Evolutionary conservation across 2,113 vertebrate genomes (phyloP).

Genomic region (Raphicerus campestris): DNA sequence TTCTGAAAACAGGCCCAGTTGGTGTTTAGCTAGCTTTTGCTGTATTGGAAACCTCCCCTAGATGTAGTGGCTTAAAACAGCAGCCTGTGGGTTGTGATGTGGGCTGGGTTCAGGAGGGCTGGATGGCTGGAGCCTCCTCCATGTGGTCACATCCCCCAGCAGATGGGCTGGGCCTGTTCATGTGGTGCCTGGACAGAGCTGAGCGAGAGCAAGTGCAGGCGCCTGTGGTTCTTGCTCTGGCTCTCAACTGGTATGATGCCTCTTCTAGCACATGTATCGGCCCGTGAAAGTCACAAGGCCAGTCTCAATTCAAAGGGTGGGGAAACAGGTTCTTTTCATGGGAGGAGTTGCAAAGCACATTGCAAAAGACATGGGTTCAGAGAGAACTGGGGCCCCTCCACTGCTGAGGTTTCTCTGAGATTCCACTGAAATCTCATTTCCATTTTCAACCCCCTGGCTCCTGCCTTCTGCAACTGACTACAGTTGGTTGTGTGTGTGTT

Average conservation of each 20-base stretch:
- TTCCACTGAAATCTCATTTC: neutral
- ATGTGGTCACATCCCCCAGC: neutral
- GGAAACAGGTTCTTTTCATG: neutral
- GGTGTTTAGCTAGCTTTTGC: neutral
- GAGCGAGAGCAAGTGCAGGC: neutral
- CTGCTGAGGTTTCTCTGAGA: neutral
- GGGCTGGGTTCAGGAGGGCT: neutral
- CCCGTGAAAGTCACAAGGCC: neutral
- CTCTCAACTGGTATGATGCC: neutral
- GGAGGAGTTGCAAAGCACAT: neutral
- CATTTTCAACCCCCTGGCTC: neutral
- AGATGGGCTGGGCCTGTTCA: neutral
- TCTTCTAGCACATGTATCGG: neutral
- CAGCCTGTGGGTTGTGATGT: neutral
- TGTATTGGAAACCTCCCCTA: neutral
- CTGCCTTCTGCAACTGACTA: neutral
- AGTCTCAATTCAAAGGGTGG: neutral
- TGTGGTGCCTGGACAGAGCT: neutral
- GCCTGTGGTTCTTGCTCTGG: rapidly evolving
- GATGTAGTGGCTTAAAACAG: neutral
- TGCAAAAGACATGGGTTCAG: neutral
- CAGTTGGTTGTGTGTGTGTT: neutral
- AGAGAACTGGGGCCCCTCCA: neutral
- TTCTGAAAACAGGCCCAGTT: neutral
- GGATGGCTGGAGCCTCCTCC: neutral